phyloP scores from a whole-genome alignment of 2,797 vertebrate genomes.

The Echiichthys vipera region DNA sequence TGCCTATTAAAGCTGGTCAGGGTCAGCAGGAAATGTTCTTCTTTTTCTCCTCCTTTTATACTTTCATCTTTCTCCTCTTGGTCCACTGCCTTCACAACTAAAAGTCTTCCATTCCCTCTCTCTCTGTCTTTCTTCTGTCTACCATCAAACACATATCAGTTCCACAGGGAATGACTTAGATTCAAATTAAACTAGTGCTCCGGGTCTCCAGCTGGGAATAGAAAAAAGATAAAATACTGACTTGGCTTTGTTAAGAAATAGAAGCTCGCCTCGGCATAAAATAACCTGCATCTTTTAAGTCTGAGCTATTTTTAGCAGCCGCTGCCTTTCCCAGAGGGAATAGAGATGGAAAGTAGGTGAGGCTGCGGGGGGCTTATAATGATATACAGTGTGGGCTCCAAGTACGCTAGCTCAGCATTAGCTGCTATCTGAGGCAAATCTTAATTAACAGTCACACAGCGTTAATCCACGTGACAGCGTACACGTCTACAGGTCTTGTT shows the following conservation, averaged over 20 bases:
- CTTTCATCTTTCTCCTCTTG: slow-evolving; percentile 62
- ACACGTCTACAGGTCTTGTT: slow-evolving; percentile 39
- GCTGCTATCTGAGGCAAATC: slow-evolving; percentile 64
- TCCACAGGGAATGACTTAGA: slow-evolving; percentile 70
- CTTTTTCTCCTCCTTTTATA: slow-evolving; percentile 43
- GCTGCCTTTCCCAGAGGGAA: slow-evolving; percentile 65
- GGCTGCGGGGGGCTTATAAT: slow-evolving; percentile 42
- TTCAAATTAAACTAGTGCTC: slow-evolving; percentile 79
- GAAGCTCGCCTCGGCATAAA: slow-evolving; percentile 71
- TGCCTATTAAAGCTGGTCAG: slow-evolving; percentile 61
- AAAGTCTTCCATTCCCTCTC: slow-evolving; percentile 37
- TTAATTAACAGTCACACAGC: slow-evolving; percentile 72
- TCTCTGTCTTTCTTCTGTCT: slow-evolving; percentile 63
- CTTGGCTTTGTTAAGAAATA: slow-evolving; percentile 79
- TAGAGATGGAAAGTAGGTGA: slow-evolving; percentile 77
- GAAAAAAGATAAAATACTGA: slow-evolving; percentile 68
- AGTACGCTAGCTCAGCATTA: slow-evolving; percentile 66
- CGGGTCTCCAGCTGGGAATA: slow-evolving; percentile 73
- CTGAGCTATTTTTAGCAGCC: slow-evolving; percentile 79
- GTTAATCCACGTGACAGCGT: slow-evolving; percentile 44
- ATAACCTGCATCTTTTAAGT: slow-evolving; percentile 75
- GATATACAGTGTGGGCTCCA: slow-evolving; percentile 52
- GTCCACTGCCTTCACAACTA: slow-evolving; percentile 46
- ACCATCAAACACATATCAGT: slow-evolving; percentile 75
- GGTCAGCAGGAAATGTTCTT: slow-evolving; percentile 59